Evolutionary conservation across 2,113 vertebrate genomes (phyloP).

Genomic region (Ameiurus melas): DNA sequence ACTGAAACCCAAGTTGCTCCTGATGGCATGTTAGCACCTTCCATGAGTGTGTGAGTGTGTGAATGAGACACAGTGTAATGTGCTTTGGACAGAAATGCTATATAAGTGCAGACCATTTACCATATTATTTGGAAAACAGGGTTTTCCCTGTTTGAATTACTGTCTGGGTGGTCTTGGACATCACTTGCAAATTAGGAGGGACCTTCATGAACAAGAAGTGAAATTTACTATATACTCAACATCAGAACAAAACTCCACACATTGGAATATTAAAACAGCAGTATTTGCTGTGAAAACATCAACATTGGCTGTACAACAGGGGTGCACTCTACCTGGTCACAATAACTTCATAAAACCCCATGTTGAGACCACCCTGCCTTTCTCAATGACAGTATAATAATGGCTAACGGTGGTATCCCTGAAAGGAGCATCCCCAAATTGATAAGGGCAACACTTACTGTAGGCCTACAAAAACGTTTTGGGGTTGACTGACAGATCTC

Average conservation of each 20-base stretch:
- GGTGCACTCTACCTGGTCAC: neutral
- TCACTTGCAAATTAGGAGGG: neutral
- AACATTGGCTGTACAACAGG: neutral
- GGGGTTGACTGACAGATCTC: neutral
- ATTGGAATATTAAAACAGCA: too few relatives aligned
- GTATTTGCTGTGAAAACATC: too few relatives aligned
- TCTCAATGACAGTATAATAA: neutral
- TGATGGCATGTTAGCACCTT: too few relatives aligned
- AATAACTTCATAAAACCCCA: neutral
- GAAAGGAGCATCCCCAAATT: neutral
- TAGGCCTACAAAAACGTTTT: neutral
- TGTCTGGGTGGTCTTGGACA: neutral
- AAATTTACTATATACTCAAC: too few relatives aligned
- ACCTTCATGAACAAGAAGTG: neutral
- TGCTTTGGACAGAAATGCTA: too few relatives aligned
- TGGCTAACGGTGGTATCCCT: too few relatives aligned
- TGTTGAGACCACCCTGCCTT: neutral
- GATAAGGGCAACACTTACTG: too few relatives aligned
- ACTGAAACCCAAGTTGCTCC: too few relatives aligned
- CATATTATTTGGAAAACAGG: neutral
- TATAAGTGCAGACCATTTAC: too few relatives aligned
- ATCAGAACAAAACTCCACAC: too few relatives aligned
- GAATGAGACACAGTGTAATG: too few relatives aligned
- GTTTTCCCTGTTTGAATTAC: neutral
- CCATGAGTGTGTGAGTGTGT: too few relatives aligned